Conservation (phyloP, 2,888 invertebrate genomes). For the Pseudococcus viburni region DNA sequence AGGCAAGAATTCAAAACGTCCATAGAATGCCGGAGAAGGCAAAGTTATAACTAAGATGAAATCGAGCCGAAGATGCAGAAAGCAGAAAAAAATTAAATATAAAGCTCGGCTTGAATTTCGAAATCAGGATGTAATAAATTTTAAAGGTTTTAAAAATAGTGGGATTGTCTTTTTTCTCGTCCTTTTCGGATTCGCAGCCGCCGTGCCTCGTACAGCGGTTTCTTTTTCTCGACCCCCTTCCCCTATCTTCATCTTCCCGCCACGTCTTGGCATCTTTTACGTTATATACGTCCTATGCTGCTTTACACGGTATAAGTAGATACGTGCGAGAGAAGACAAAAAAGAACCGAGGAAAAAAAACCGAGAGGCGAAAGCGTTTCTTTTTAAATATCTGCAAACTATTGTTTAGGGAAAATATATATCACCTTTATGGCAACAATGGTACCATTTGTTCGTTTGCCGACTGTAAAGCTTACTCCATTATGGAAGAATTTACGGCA, state of each 20-base stretch:
- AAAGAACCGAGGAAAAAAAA: not conserved
- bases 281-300: not conserved
- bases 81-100: not conserved
- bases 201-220: not conserved
- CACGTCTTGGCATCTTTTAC: not conserved
- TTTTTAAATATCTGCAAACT: constrained; percentile 42
- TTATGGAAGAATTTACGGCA: constrained; percentile 53
- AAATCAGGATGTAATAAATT: constrained; percentile 14
- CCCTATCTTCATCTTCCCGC: not conserved
- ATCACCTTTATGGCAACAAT: constrained; percentile 43
- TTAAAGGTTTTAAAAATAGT: constrained; percentile 9
- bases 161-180: not conserved
- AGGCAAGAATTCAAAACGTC: too few relatives aligned
- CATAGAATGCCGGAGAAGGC: too few relatives aligned
- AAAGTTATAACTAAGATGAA: too few relatives aligned
- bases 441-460: constrained; percentile 43
- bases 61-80: not conserved
- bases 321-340: constrained; percentile 2
- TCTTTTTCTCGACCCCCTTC: not conserved
- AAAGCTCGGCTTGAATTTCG: constrained; percentile 14
- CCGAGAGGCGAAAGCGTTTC: constrained; percentile 6
- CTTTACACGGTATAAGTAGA: constrained; percentile 18
- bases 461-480: constrained; percentile 49
- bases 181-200: not conserved
- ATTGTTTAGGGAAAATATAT: constrained; percentile 43